A percentile compares a stretch with the other conserved stretches of the same genome.
phyloP scores from a whole-genome alignment of 2,797 vertebrate species.

The Gambusia yucatana region DNA sequence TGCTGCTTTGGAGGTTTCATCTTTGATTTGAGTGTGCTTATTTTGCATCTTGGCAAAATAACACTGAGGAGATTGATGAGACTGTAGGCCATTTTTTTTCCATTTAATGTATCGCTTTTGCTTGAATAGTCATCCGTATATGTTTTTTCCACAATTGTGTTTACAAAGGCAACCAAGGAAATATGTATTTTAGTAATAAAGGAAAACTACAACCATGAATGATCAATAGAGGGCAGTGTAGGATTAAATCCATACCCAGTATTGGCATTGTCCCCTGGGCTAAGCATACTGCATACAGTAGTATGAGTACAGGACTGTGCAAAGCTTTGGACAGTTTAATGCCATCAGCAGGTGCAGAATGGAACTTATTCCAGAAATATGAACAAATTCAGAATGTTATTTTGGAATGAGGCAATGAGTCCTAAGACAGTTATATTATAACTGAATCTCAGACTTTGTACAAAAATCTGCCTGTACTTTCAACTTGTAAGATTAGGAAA shows the following conservation, averaged over 20 bases:
- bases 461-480: not conserved
- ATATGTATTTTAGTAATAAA: not conserved
- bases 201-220: not conserved
- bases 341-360: not conserved
- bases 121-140: not conserved
- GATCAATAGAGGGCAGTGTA: constrained; percentile 71
- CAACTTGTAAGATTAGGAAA: not conserved
- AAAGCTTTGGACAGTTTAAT: not conserved
- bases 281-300: not conserved
- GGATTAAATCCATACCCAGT: constrained; percentile 32
- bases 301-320: not conserved
- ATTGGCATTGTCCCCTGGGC: not conserved
- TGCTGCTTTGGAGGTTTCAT: not conserved
- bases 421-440: not conserved
- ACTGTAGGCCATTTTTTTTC: not conserved
- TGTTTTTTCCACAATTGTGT: not conserved
- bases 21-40: not conserved
- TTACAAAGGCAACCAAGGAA: not conserved
- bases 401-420: not conserved
- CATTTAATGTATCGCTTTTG: not conserved
- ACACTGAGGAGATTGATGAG: not conserved
- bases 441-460: not conserved
- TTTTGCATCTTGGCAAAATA: not conserved
- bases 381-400: not conserved
- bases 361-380: not conserved